Evolutionary conservation across 2,113 vertebrate species (phyloP).

Genomic region (Megaceryle torquata): DNA sequence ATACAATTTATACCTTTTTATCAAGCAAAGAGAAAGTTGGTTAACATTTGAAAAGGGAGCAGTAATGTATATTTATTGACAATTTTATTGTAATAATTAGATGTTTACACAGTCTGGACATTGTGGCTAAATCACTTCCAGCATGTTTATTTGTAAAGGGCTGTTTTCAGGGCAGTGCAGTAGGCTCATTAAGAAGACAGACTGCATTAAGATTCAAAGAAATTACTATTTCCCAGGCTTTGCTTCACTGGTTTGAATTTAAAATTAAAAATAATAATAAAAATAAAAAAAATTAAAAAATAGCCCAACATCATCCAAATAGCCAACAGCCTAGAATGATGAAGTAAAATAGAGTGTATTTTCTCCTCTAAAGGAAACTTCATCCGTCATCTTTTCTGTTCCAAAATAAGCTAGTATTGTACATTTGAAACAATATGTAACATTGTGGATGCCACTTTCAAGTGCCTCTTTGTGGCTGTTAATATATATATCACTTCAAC

Average conservation of each 20-base stretch:
- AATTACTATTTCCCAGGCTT: slow-evolving; percentile 36
- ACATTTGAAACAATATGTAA: neutral
- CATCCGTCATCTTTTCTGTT: neutral
- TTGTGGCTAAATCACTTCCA: slow-evolving; percentile 79
- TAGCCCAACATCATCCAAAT: neutral
- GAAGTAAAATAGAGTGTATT: slow-evolving; percentile 47
- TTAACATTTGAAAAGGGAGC: slow-evolving; percentile 76
- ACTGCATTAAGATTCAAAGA: slow-evolving; percentile 64
- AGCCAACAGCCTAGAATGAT: slow-evolving; percentile 13
- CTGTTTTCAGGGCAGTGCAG: slow-evolving; percentile 67
- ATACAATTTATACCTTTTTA: slow-evolving; percentile 76
- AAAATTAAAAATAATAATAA: neutral
- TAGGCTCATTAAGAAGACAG: slow-evolving; percentile 78
- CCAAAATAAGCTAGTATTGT: slow-evolving; percentile 22
- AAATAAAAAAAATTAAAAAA: neutral
- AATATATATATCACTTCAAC: neutral
- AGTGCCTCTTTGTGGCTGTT: slow-evolving; percentile 37
- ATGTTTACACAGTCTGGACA: slow-evolving; percentile 81
- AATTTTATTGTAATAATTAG: slow-evolving; percentile 82
- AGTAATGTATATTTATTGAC: slow-evolving; percentile 81
- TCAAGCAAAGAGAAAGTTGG: slow-evolving; percentile 75
- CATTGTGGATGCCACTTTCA: slow-evolving; percentile 21
- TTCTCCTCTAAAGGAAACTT: slow-evolving; percentile 9
- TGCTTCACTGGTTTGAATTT: slow-evolving; percentile 28
- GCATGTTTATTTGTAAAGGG: slow-evolving; percentile 76